Conservation (phyloP, 2,113 vertebrate species). For the Brachypodius melanocephalos region DNA sequence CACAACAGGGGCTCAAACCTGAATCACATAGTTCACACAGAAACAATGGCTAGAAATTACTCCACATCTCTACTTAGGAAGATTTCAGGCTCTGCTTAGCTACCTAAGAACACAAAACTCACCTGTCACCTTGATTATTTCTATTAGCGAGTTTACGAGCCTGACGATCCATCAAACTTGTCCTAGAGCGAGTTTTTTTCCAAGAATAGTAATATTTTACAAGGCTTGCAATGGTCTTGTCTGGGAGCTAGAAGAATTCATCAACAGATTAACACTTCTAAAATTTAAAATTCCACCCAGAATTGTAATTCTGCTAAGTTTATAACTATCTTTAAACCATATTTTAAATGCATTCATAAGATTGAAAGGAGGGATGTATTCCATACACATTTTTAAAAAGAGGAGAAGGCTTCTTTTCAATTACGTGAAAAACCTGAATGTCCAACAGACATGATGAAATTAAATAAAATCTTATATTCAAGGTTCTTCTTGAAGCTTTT, state of each 20-base stretch:
- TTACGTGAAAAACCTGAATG: neutral
- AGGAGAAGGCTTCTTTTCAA: neutral
- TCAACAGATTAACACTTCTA: neutral
- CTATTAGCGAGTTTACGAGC: constrained; percentile 91
- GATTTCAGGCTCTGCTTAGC: neutral
- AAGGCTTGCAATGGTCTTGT: constrained; percentile 97
- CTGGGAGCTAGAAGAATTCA: constrained; percentile 85
- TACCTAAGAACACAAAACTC: constrained; percentile 7
- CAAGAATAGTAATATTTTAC: constrained; percentile 99
- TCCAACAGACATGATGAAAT: neutral
- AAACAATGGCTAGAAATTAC: neutral
- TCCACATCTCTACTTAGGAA: neutral
- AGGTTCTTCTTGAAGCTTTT: neutral
- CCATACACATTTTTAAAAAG: neutral
- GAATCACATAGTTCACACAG: neutral
- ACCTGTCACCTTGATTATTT: constrained; percentile 92
- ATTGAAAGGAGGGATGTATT: neutral
- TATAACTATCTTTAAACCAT: neutral
- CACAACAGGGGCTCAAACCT: neutral
- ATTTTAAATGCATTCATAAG: neutral
- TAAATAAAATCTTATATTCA: neutral
- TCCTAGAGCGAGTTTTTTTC: constrained; percentile 98
- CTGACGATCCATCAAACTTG: constrained; percentile 98
- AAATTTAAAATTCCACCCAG: neutral
- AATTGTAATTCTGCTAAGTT: neutral